Percentiles rank a stretch among this genome's conserved stretches.
phyloP scores from a whole-genome alignment of 1,140 invertebrate species.

The Saccostrea cuccullata region DNA sequence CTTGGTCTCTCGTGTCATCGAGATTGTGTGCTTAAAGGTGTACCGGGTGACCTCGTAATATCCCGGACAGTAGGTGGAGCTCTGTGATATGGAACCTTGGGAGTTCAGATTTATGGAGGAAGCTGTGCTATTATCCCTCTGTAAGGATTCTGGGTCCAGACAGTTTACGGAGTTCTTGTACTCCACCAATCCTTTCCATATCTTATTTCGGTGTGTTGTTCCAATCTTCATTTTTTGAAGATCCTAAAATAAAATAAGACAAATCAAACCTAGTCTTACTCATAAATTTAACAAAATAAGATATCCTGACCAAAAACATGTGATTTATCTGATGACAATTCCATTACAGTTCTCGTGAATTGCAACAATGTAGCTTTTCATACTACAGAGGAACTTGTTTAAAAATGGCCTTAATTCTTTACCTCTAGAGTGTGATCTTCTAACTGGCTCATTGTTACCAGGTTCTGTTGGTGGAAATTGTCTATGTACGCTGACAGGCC shows the following conservation, averaged over 20 bases:
- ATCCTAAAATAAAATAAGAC: constrained; percentile 66
- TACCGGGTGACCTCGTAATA: constrained; percentile 75
- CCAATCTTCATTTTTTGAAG: constrained; percentile 75
- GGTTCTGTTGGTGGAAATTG: constrained; percentile 72
- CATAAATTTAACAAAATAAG: neutral
- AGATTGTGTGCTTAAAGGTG: constrained; percentile 76
- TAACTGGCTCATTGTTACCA: constrained; percentile 72
- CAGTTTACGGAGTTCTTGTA: constrained; percentile 56
- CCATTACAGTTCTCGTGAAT: neutral
- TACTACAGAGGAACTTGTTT: neutral
- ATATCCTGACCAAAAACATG: too few relatives aligned
- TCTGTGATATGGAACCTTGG: constrained; percentile 58
- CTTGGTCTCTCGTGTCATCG: constrained; percentile 51
- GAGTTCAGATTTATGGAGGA: constrained; percentile 67
- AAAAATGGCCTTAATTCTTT: neutral
- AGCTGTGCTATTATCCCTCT: constrained; percentile 57
- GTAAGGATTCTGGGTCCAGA: constrained; percentile 57
- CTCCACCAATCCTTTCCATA: constrained; percentile 74
- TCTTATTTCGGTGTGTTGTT: constrained; percentile 71
- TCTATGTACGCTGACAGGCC: constrained; percentile 74
- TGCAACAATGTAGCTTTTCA: neutral
- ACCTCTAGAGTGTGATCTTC: constrained; percentile 74
- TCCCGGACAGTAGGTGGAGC: constrained; percentile 68
- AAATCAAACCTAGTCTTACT: neutral
- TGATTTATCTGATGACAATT: neutral